Evolutionary conservation across 2,797 vertebrate genomes (phyloP), one percentile per base, ranked within the genome.

Genomic region (Enteromius thamalakanensis): DNA sequence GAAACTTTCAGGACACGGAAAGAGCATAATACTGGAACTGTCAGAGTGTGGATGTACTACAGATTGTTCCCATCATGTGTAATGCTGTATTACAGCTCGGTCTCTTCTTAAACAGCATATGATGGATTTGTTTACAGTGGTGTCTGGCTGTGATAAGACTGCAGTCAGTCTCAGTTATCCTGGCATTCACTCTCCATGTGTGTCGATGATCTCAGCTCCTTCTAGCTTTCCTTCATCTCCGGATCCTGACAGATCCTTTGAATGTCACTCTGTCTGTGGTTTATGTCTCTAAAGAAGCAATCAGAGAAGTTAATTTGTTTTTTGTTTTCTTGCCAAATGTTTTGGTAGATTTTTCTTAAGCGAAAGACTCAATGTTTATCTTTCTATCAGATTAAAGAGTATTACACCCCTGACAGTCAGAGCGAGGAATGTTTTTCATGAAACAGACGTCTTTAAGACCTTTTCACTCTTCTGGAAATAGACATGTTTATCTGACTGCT

Each of bases 51-150:
- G 62, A 53, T 37, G 17, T 70, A 17, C 15, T 72, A 76, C 65
- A 40, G 70, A 74, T 55, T 65, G 68, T 76, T 55, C 42, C 80
- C 47, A 84, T 88, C 76, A 75, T 32, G 55, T 49, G 70, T 79
- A 83, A 79, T 80, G 51, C 70, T 58, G 55, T 45, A 55, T 51
- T 49, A n/a, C n/a, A 8, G 29, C 79, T 77, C 6, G 8, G 3
- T 49, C 64, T 76, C 51, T 15, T 70, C 60, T 76, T 69, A 76
- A 86, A 86, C 85, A 64, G 76, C 51, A 55, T 42, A 70, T 83
- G 83, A 88, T 84, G 82, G 82, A 80, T 84, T 75, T 86, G 82
- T 86, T 88, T 86, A 84, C 82, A 76, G 79, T 80, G 78, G 82
- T 65, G 83, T 82, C 74, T 64, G 70, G 76, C 60, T 53, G 65